phyloP scores from a whole-genome alignment of 2,797 vertebrate genomes.

The Sebastes matsubarae region DNA sequence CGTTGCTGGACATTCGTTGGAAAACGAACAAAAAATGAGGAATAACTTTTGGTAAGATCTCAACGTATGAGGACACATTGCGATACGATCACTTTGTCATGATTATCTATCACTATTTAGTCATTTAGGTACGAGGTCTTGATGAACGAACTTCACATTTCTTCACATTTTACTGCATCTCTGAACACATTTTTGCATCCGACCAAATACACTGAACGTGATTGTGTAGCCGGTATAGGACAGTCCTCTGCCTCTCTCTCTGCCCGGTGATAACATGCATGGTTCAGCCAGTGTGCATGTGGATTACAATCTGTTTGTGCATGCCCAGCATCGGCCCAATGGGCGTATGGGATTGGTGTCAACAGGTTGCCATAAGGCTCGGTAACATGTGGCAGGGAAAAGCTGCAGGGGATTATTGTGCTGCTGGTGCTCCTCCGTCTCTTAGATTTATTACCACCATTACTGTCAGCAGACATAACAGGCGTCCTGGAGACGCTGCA shows the following conservation, averaged over 20 bases:
- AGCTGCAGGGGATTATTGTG: slow-evolving; percentile 57
- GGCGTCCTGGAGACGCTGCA: slow-evolving; percentile 10
- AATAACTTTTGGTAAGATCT: background rate
- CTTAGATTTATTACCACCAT: slow-evolving; percentile 42
- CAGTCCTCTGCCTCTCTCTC: background rate
- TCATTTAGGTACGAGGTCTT: background rate
- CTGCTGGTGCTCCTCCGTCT: slow-evolving; percentile 38
- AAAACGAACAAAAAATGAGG: background rate
- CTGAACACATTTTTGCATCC: background rate
- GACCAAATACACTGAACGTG: background rate
- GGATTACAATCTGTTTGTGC: slow-evolving; percentile 42
- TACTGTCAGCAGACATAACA: slow-evolving; percentile 33
- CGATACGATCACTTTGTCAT: background rate
- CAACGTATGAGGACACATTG: background rate
- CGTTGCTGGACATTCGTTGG: background rate
- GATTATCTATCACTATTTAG: background rate
- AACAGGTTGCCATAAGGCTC: slow-evolving; percentile 47
- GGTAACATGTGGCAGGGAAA: slow-evolving; percentile 57
- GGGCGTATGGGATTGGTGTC: slow-evolving; percentile 46
- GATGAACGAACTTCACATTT: background rate
- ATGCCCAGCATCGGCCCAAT: slow-evolving; percentile 4
- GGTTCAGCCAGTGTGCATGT: slow-evolving; percentile 6
- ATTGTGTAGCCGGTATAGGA: background rate
- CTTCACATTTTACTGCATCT: background rate
- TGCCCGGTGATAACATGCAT: background rate